Percentiles rank a stretch among this genome's conserved stretches.
Evolutionary conservation across 2,888 invertebrate species (phyloP).

Genomic region (Nemotelus nigrinus): DNA sequence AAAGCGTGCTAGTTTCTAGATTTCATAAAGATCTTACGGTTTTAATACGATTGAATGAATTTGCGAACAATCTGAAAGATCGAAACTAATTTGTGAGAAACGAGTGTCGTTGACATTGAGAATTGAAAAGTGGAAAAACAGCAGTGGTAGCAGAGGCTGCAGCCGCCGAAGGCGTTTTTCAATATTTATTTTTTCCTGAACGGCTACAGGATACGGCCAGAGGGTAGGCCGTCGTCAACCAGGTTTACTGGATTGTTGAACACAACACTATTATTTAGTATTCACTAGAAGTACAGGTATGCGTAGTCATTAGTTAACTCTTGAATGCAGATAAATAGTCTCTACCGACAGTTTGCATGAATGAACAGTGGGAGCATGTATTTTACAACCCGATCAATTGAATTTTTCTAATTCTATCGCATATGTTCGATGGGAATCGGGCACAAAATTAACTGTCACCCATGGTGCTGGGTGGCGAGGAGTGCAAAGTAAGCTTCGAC

Average conservation of each 20-base stretch:
- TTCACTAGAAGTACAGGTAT: constrained; percentile 28
- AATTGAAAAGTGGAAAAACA: neutral
- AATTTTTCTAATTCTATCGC: neutral
- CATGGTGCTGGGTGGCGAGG: neutral
- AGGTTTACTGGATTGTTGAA: constrained; percentile 20
- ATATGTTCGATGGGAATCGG: neutral
- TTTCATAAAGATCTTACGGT: no score
- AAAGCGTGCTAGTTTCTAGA: neutral
- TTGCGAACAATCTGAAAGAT: no score
- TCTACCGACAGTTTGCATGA: no score
- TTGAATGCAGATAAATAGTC: no score
- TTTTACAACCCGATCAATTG: no score
- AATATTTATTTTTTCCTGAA: neutral
- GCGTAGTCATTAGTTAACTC: neutral
- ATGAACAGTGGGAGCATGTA: no score
- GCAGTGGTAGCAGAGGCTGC: no score
- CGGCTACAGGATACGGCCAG: neutral
- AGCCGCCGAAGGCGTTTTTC: constrained; percentile 33
- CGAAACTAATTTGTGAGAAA: neutral
- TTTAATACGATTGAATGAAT: no score
- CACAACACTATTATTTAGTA: neutral
- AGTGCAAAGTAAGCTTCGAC: neutral
- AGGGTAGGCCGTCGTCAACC: constrained; percentile 3
- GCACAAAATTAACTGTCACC: constrained; percentile 1
- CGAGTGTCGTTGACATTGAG: constrained; percentile 29